phyloP scores from a whole-genome alignment of 2,888 invertebrate genomes.

The Lottia scabra region DNA sequence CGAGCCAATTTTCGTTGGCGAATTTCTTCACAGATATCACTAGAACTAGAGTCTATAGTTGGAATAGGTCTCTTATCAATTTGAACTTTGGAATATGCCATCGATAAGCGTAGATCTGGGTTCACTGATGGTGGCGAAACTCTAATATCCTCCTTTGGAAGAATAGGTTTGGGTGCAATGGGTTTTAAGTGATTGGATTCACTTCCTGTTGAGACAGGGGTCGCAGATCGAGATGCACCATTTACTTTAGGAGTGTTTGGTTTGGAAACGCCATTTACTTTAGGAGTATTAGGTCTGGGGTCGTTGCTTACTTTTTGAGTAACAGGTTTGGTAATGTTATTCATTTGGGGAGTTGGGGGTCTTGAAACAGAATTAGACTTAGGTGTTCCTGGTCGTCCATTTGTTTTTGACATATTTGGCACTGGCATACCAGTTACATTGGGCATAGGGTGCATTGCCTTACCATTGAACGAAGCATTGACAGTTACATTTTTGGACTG shows the following conservation, averaged over 20 bases:
- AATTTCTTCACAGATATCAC: constrained; percentile 10
- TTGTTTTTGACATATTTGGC: neutral
- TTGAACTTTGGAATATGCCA: neutral
- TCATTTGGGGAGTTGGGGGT: neutral
- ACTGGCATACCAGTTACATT: neutral
- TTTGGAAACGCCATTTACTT: neutral
- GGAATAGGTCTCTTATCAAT: neutral
- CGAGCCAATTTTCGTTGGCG: constrained; percentile 16
- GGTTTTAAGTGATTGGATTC: neutral
- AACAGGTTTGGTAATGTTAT: neutral
- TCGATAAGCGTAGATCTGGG: neutral
- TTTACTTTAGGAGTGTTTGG: neutral
- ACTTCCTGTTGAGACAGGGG: neutral
- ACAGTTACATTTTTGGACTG: neutral
- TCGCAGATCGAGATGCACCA: neutral
- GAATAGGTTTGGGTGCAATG: neutral
- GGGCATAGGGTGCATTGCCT: neutral
- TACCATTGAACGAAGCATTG: neutral
- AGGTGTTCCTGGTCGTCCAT: neutral
- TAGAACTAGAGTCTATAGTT: neutral
- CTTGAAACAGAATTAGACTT: neutral
- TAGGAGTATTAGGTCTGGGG: neutral
- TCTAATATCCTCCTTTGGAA: neutral
- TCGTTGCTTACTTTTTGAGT: neutral
- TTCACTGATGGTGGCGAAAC: neutral